These are phyloP conservation scores for Zoroaster sp. DNA, from an alignment of 53 echinoderm and acorn worm genomes.

Conservation along the genomic window DNA sequence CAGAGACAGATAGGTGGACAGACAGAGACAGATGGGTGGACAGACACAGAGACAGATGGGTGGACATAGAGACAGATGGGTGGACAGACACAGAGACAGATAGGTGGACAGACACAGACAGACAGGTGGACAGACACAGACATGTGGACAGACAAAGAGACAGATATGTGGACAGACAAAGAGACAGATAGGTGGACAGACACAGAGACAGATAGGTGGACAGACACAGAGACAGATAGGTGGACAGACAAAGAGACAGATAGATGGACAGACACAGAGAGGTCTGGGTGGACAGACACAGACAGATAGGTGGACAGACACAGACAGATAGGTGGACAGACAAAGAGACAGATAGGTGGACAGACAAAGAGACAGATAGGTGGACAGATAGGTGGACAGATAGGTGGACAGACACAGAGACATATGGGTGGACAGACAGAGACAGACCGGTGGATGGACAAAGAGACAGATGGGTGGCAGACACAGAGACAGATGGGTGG, in stretches of 20 bases:
- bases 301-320: no score
- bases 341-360: no score
- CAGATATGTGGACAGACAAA: no score
- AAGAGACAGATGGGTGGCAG: background rate
- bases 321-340: no score
- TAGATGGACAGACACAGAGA: background rate
- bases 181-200: no score
- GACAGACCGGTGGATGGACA: background rate
- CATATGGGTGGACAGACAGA: no score
- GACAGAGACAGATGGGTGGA: background rate
- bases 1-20: background rate
- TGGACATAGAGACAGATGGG: background rate
- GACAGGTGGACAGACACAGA: no score
- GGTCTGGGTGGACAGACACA: no score
- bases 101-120: background rate
- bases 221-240: background rate
- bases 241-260: background rate
- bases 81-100: background rate
- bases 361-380: no score
- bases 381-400: no score
- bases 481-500: background rate
- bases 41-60: background rate
- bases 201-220: background rate
- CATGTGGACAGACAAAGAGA: no score
- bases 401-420: no score